Percentiles rank a stretch among this genome's conserved stretches.
Conservation (phyloP, 2,797 vertebrate species). For the Taenioides sp. region DNA sequence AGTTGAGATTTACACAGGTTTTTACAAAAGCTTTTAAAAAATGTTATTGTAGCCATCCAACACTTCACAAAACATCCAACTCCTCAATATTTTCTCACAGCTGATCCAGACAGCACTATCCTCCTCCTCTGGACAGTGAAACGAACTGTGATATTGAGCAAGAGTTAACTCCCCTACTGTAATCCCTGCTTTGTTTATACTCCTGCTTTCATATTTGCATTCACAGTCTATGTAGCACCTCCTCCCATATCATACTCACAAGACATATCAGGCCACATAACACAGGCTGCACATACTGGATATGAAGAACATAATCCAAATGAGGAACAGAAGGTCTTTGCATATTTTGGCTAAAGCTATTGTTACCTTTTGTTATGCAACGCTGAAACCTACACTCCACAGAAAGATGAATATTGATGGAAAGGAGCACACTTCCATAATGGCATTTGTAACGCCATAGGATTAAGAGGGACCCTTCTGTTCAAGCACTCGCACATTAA, state of each 20-base stretch:
- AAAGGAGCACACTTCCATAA: slow-evolving; percentile 58
- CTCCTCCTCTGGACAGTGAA: slow-evolving; percentile 43
- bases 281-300: slow-evolving; percentile 56
- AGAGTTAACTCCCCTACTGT: slow-evolving; percentile 53
- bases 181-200: slow-evolving; percentile 62
- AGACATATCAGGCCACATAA: slow-evolving; percentile 54
- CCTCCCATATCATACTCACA: slow-evolving; percentile 53
- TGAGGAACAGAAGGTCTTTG: slow-evolving; percentile 63
- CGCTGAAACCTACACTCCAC: slow-evolving; percentile 59
- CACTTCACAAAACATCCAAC: slow-evolving; percentile 26
- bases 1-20: not conserved
- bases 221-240: slow-evolving; percentile 43
- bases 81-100: slow-evolving; percentile 41
- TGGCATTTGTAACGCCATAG: slow-evolving; percentile 63
- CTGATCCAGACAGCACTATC: slow-evolving; percentile 23
- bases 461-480: slow-evolving; percentile 60
- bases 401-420: slow-evolving; percentile 64
- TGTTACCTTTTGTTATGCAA: slow-evolving; percentile 64
- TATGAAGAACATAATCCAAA: slow-evolving; percentile 63
- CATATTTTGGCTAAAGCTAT: slow-evolving; percentile 62
- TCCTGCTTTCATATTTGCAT: slow-evolving; percentile 58
- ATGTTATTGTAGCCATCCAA: slow-evolving; percentile 11
- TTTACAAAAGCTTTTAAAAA: not conserved
- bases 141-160: slow-evolving; percentile 20
- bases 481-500: slow-evolving; percentile 42